Percentiles rank a stretch among this genome's conserved stretches.
Evolutionary conservation across 2,888 invertebrate genomes (phyloP).

Genomic region (Oscheius onirici): DNA sequence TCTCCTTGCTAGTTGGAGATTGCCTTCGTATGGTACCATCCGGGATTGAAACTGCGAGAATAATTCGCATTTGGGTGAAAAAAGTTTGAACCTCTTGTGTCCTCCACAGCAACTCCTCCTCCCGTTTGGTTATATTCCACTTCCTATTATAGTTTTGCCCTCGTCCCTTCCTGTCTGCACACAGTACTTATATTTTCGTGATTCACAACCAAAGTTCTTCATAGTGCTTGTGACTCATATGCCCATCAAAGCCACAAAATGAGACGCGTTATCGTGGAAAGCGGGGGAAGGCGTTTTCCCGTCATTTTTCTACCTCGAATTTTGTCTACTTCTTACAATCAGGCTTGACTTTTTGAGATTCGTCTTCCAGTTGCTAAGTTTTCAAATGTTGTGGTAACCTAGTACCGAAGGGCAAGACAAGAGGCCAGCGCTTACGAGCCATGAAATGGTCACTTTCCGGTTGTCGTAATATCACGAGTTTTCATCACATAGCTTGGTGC

Average conservation of each 20-base stretch:
- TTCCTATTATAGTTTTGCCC: no score
- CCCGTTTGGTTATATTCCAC: no score
- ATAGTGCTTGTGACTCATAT: conserved; percentile 8
- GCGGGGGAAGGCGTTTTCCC: conserved; percentile 22
- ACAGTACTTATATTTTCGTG: conserved; percentile 10
- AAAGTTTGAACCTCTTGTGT: no score
- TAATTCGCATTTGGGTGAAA: no score
- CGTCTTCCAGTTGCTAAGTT: background rate
- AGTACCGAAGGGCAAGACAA: background rate
- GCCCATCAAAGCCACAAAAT: conserved; percentile 29
- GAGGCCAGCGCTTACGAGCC: conserved; percentile 19
- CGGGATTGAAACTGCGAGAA: no score
- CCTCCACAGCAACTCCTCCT: no score
- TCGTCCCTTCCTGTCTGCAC: no score
- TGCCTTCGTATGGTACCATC: no score
- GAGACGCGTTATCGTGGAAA: conserved; percentile 26
- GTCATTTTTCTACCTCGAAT: conserved; percentile 1
- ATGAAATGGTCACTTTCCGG: conserved; percentile 33
- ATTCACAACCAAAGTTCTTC: conserved; percentile 30
- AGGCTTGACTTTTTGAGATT: background rate
- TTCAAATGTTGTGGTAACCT: conserved; percentile 1
- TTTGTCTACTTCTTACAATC: background rate
- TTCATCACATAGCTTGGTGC: background rate
- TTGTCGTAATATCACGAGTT: conserved; percentile 27
- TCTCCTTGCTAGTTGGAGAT: no score